Base-by-base conservation (phyloP, 2,113 vertebrate genomes). In the Sylvietta virens region DNA sequence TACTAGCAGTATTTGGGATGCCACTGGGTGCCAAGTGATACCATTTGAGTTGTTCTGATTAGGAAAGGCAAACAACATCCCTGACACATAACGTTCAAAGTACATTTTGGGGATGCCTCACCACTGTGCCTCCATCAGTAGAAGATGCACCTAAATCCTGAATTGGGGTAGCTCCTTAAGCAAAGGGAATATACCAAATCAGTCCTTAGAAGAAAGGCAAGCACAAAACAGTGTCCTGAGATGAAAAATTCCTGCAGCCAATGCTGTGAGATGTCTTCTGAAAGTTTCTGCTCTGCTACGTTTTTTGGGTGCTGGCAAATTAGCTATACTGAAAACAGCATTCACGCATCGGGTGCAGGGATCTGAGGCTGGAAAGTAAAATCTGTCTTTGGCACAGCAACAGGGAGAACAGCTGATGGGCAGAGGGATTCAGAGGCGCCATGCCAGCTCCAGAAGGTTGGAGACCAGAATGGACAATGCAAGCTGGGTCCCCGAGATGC, bases 371-470 rank as follows among this genome's bases (percentile, higher is more conserved):
- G 60, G 56, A 58, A 67, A 56, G 57, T 11, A 78, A 93, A 92
- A 92, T 86, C 28, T 82, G 39, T 15, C 47, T 80, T 82, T 90
- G 90, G 85, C 88, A 83, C 14, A 37, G 15, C 24, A 62, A 74
- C 60, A 93, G 44, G 44, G 72, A 77, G 64, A 91, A 88, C 81
- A 95, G 93, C 87, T 88, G 90, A 93, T 48, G 37, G 66, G 44
- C 76, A 86, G 67, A 94, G 82, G 54, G 81, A 74, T 42, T 73
- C 56, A 88, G 66, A 57, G 81, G 78, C 13, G 0, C 47, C 31
- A 37, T 9, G 92, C 93, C 93, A 97, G 65, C 56, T 90, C 79
- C 88, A 93, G 88, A 93, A 94, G 92, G 90, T 57, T 26, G 24
- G 64, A 77, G 26, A 86, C 20, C 74, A 83, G 74, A 86, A 90